These are phyloP conservation scores for Gracilinanus agilis DNA, from an alignment of 2,113 vertebrate genomes.

Conservation along the genomic window DNA sequence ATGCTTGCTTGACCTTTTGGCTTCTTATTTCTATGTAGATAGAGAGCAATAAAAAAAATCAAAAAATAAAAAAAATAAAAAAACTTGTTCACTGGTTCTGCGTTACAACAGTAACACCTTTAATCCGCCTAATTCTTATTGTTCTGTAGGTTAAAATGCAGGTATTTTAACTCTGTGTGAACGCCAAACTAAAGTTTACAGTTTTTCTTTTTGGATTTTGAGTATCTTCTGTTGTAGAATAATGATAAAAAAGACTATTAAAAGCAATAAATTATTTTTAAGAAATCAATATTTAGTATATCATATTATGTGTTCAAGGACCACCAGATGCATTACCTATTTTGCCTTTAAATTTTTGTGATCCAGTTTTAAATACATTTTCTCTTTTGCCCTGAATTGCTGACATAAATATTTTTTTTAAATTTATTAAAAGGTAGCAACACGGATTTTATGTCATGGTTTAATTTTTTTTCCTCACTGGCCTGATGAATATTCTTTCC, in stretches of 20 bases:
- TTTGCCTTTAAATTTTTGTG: constrained; percentile 90
- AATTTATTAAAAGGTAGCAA: constrained; percentile 61
- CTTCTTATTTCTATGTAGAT: constrained; percentile 91
- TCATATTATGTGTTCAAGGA: constrained; percentile 97
- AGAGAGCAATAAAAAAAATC: constrained; percentile 96
- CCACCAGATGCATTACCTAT: constrained; percentile 94
- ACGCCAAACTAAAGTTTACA: constrained; percentile 99
- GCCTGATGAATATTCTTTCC: constrained; percentile 82
- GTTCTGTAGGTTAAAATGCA: constrained; percentile 91
- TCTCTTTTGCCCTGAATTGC: constrained; percentile 85
- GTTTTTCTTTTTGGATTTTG: constrained; percentile 96
- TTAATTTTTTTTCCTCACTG: constrained; percentile 75
- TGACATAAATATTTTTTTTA: constrained; percentile 83
- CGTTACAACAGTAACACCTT: constrained; percentile 88
- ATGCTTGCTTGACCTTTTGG: constrained; percentile 87
- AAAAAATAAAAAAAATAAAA: constrained; percentile 90
- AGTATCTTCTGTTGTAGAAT: constrained; percentile 97
- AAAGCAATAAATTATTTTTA: constrained; percentile 99
- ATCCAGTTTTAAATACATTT: constrained; percentile 85
- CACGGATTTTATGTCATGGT: constrained; percentile 76
- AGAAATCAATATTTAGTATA: constrained; percentile 97
- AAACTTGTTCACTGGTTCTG: constrained; percentile 92
- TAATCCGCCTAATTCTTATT: constrained; percentile 89
- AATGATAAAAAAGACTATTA: constrained; percentile 89
- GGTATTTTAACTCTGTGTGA: constrained; percentile 96